Evolutionary conservation across 2,888 invertebrate genomes (phyloP).

Genomic region (Volucella inflata): DNA sequence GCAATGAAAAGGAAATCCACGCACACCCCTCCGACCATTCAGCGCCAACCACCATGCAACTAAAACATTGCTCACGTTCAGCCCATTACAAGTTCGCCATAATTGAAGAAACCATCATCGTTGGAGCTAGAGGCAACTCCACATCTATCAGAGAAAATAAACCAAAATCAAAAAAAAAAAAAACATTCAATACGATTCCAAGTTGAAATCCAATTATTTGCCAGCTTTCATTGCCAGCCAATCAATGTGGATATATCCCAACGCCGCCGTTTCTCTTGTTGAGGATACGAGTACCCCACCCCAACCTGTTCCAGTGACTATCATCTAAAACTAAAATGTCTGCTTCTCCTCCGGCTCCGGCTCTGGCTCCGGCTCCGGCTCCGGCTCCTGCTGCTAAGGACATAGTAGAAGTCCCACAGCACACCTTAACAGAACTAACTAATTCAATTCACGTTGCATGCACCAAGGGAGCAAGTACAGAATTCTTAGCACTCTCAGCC

Average conservation of each 20-base stretch:
- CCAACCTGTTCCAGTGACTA: constrained; percentile 11
- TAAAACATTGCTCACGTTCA: constrained; percentile 45
- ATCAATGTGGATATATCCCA: constrained; percentile 40
- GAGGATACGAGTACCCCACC: too few relatives aligned
- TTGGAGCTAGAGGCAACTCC: not conserved
- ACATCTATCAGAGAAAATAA: constrained; percentile 34
- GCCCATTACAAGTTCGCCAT: constrained; percentile 49
- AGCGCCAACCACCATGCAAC: constrained; percentile 10
- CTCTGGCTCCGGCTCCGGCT: too few relatives aligned
- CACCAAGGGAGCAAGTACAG: constrained; percentile 28
- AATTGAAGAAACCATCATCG: constrained; percentile 49
- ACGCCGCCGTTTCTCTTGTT: not conserved
- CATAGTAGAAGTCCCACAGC: constrained; percentile 31
- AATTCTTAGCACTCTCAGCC: too few relatives aligned
- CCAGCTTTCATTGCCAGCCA: constrained; percentile 45
- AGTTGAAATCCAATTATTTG: constrained; percentile 71
- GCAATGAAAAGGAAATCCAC: constrained; percentile 24
- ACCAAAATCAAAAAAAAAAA: not conserved
- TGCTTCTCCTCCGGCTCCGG: not conserved
- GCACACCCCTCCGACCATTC: not conserved
- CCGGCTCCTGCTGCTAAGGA: too few relatives aligned
- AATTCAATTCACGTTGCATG: constrained; percentile 71
- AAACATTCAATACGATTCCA: constrained; percentile 61
- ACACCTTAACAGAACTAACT: constrained; percentile 34
- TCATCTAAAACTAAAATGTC: constrained; percentile 51